Evolutionary conservation across 2,888 invertebrate species (phyloP).

Genomic region (Kryphioiulus occultus): DNA sequence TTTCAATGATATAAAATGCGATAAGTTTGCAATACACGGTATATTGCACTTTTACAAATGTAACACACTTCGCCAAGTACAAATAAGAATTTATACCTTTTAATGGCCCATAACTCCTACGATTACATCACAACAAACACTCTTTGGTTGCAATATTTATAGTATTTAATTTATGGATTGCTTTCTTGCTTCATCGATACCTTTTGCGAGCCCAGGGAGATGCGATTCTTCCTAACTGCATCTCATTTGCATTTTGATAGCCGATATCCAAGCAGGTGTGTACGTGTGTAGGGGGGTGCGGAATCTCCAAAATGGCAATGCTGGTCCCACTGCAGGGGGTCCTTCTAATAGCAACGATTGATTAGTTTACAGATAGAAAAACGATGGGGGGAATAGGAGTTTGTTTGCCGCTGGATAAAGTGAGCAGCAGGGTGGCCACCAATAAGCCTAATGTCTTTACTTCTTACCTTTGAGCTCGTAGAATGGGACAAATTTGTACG

Average conservation of each 20-base stretch:
- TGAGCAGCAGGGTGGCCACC: conserved; percentile 16
- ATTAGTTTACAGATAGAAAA: conserved; percentile 42
- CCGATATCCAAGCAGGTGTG: conserved; percentile 7
- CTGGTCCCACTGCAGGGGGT: conserved; percentile 37
- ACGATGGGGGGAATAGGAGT: background rate
- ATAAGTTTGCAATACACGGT: too few relatives aligned
- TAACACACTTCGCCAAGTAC: too few relatives aligned
- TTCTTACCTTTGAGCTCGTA: background rate
- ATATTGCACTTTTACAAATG: too few relatives aligned
- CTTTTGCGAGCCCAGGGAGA: background rate
- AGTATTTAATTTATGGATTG: background rate
- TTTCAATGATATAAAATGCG: too few relatives aligned
- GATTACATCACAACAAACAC: background rate
- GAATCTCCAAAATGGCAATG: conserved; percentile 6
- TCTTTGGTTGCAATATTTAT: background rate
- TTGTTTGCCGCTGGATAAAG: conserved; percentile 17
- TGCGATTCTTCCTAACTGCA: background rate
- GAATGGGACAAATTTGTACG: conserved; percentile 9
- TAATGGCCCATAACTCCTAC: background rate
- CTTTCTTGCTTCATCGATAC: background rate
- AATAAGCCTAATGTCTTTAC: conserved; percentile 23
- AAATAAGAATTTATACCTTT: background rate
- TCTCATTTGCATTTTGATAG: conserved; percentile 23
- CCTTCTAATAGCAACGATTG: conserved; percentile 45
- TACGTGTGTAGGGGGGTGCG: conserved; percentile 9